Conservation (phyloP, 1,140 invertebrate species). For the Polyergus mexicanus region DNA sequence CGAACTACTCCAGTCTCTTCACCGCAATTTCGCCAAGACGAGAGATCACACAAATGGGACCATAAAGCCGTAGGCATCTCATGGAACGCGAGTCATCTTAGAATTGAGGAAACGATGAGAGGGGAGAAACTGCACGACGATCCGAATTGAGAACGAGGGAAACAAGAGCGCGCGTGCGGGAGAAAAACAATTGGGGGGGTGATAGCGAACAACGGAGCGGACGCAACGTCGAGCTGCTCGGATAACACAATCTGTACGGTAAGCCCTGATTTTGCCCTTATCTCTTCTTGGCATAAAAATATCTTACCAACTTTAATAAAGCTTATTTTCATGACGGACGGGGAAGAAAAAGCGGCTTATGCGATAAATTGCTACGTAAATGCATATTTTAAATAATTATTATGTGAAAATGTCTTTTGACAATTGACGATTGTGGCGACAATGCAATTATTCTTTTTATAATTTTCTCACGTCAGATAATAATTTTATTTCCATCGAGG, state of each 20-base stretch:
- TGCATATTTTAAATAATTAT: background rate
- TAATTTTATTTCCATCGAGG: too few relatives aligned
- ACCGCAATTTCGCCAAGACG: constrained; percentile 55
- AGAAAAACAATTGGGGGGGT: constrained; percentile 33
- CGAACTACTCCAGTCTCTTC: constrained; percentile 63
- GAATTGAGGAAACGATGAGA: constrained; percentile 31
- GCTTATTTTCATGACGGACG: background rate
- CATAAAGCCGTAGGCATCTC: background rate
- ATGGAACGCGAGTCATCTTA: constrained; percentile 11
- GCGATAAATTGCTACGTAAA: background rate
- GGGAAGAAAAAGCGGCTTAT: background rate
- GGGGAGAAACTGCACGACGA: constrained; percentile 37
- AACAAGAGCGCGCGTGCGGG: constrained; percentile 33
- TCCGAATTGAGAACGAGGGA: constrained; percentile 43
- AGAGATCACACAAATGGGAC: constrained; percentile 56
- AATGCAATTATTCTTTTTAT: too few relatives aligned
- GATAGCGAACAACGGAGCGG: constrained; percentile 39
- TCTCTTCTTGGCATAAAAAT: background rate
- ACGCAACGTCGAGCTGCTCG: constrained; percentile 16
- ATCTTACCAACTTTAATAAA: background rate
- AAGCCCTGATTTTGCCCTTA: constrained; percentile 33
- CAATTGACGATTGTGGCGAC: background rate
- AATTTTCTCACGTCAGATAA: too few relatives aligned
- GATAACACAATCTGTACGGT: constrained; percentile 69
- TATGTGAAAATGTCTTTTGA: constrained; percentile 3